Conservation (phyloP, 2,797 vertebrate genomes). For the Vespertilio murinus region DNA sequence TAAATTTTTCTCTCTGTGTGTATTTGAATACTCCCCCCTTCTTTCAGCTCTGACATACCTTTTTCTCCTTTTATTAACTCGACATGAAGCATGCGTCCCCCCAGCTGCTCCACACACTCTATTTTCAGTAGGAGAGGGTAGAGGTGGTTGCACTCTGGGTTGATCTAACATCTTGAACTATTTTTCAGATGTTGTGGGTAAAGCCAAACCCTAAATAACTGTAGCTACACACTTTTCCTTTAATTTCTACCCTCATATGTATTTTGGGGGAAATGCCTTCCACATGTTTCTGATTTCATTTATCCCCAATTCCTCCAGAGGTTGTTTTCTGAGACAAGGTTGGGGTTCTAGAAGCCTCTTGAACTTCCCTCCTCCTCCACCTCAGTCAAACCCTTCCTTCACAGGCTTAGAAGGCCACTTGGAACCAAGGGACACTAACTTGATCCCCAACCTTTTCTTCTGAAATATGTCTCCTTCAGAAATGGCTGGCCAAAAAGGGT, state of each 20-base stretch:
- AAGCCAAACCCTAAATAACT: conserved; percentile 71
- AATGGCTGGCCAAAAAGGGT: background rate
- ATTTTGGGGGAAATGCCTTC: conserved; percentile 61
- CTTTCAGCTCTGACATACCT: conserved; percentile 56
- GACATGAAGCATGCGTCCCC: conserved; percentile 60
- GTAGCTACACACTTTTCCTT: conserved; percentile 67
- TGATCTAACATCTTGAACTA: conserved; percentile 76
- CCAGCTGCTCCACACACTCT: conserved; percentile 49
- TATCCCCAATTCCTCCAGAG: conserved; percentile 65
- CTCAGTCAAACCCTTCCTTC: background rate
- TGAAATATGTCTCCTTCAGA: background rate
- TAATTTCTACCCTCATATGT: conserved; percentile 68
- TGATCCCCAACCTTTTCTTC: background rate
- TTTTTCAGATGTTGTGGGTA: conserved; percentile 68
- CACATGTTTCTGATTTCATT: conserved; percentile 73
- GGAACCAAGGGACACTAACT: background rate
- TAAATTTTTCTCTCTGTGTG: background rate
- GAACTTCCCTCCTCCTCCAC: background rate
- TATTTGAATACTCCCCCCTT: background rate
- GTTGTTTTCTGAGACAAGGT: conserved; percentile 57
- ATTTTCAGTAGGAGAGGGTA: conserved; percentile 72
- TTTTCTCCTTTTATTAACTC: conserved; percentile 70
- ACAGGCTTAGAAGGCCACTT: conserved; percentile 22
- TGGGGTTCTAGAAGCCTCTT: conserved; percentile 45
- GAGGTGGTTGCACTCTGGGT: conserved; percentile 30